Conservation (phyloP, 2,888 invertebrate genomes). For the Acanthosepion pharaonis region DNA sequence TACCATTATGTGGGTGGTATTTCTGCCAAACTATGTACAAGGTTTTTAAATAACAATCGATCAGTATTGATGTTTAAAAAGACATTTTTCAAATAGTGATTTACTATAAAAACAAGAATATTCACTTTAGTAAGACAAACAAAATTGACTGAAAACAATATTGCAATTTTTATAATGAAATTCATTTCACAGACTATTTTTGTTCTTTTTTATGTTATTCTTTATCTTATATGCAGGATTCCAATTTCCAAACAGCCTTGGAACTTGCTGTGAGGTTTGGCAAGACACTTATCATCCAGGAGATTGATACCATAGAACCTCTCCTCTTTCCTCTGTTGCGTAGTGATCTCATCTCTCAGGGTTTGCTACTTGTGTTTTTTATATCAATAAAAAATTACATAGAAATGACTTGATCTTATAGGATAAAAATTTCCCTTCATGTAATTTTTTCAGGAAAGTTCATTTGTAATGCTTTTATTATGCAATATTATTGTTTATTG, state of each 20-base stretch:
- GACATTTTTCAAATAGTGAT: too few species aligned
- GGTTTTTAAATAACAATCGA: too few species aligned
- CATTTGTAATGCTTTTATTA: background rate
- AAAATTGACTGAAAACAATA: too few species aligned
- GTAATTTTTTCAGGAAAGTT: background rate
- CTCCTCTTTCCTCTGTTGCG: conserved; percentile 80
- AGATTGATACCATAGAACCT: conserved; percentile 80
- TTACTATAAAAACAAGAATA: too few species aligned
- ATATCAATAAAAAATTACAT: background rate
- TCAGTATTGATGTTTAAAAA: too few species aligned
- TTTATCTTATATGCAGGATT: conserved; percentile 66
- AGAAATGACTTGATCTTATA: background rate
- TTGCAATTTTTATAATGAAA: too few species aligned
- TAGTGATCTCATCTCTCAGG: conserved; percentile 78
- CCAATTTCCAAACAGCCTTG: conserved; percentile 75
- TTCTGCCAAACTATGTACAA: too few species aligned
- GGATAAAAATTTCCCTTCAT: background rate
- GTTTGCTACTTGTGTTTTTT: conserved; percentile 61
- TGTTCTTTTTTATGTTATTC: background rate
- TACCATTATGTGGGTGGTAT: too few species aligned
- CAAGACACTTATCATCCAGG: conserved; percentile 89
- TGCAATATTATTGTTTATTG: background rate
- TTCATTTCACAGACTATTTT: too few species aligned
- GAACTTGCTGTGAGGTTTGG: conserved; percentile 84
- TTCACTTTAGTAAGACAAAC: too few species aligned